These are phyloP conservation scores for Drosophila subobscura DNA, from an alignment of 1,140 invertebrate genomes.

Conservation along the genomic window DNA sequence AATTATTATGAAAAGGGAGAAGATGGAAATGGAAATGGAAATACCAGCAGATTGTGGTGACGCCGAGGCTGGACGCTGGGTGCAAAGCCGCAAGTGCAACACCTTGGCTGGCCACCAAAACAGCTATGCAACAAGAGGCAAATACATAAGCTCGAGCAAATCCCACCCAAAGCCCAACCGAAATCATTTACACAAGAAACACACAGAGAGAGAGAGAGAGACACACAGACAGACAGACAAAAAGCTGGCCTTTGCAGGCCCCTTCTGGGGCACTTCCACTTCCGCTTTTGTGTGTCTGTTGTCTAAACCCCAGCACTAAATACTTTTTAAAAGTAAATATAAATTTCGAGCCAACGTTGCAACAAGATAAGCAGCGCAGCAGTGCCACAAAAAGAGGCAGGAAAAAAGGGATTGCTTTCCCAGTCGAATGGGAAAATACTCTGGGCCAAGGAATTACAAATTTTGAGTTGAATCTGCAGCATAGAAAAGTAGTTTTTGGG, in stretches of 20 bases:
- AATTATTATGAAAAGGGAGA: slow-evolving; percentile 18
- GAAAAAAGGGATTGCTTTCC: neutral
- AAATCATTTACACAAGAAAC: slow-evolving; percentile 9
- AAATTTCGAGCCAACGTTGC: slow-evolving; percentile 44
- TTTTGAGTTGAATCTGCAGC: no score
- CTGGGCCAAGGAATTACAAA: neutral
- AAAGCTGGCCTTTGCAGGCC: slow-evolving; percentile 1
- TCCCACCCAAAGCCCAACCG: slow-evolving; percentile 8
- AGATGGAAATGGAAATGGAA: neutral
- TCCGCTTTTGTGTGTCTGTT: slow-evolving; percentile 7
- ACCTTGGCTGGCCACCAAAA: slow-evolving; percentile 30
- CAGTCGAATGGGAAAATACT: neutral
- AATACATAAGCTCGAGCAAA: slow-evolving; percentile 26
- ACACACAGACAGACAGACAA: slow-evolving; percentile 1
- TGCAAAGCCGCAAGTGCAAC: slow-evolving; percentile 34
- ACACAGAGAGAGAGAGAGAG: no score
- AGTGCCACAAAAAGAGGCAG: slow-evolving; percentile 4
- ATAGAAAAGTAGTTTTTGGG: no score
- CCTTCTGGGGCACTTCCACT: neutral
- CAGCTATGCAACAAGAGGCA: slow-evolving; percentile 25
- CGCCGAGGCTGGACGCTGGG: neutral
- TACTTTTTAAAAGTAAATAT: slow-evolving; percentile 64
- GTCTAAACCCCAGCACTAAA: slow-evolving; percentile 52
- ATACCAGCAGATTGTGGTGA: slow-evolving; percentile 13
- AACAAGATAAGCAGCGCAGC: slow-evolving; percentile 57